Percentiles rank a stretch among this genome's conserved stretches.
phyloP scores from a whole-genome alignment of 2,888 invertebrate genomes.

The Netelia melanura region DNA sequence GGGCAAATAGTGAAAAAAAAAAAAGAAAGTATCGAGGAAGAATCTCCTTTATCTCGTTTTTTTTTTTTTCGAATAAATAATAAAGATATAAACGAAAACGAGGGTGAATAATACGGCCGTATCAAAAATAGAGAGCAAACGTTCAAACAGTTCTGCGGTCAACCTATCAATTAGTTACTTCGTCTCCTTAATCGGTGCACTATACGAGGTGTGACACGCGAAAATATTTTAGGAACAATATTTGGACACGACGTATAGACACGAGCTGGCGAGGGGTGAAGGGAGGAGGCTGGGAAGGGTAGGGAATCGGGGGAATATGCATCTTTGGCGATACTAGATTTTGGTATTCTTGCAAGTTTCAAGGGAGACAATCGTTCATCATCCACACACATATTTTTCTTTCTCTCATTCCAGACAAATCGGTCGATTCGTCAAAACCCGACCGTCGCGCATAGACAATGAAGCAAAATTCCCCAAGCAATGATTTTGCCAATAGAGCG shows the following conservation, averaged over 20 bases:
- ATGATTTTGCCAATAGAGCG: slow-evolving; percentile 21
- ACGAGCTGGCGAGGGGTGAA: slow-evolving; percentile 55
- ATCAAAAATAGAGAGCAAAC: slow-evolving; percentile 81
- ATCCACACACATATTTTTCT: neutral
- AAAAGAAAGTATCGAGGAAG: neutral
- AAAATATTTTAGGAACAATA: slow-evolving; percentile 80
- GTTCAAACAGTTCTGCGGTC: slow-evolving; percentile 67
- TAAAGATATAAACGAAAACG: slow-evolving; percentile 44
- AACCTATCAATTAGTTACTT: slow-evolving; percentile 58
- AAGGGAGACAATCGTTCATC: slow-evolving; percentile 1
- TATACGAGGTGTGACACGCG: slow-evolving; percentile 75
- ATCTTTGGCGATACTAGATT: slow-evolving; percentile 82
- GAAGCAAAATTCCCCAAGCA: slow-evolving; percentile 21
- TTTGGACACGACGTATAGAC: slow-evolving; percentile 80
- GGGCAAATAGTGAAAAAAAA: neutral
- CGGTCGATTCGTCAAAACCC: neutral
- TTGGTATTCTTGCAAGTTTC: slow-evolving; percentile 80
- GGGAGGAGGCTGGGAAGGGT: neutral
- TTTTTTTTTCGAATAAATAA: slow-evolving; percentile 59
- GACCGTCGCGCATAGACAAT: slow-evolving; percentile 22
- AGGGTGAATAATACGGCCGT: slow-evolving; percentile 75
- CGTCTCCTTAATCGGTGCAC: slow-evolving; percentile 57
- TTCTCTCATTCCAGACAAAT: neutral
- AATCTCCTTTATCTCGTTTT: neutral
- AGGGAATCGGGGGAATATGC: slow-evolving; percentile 61